Base-by-base conservation (phyloP, 2,113 vertebrate genomes). In the Proterorhinus semilunaris region DNA sequence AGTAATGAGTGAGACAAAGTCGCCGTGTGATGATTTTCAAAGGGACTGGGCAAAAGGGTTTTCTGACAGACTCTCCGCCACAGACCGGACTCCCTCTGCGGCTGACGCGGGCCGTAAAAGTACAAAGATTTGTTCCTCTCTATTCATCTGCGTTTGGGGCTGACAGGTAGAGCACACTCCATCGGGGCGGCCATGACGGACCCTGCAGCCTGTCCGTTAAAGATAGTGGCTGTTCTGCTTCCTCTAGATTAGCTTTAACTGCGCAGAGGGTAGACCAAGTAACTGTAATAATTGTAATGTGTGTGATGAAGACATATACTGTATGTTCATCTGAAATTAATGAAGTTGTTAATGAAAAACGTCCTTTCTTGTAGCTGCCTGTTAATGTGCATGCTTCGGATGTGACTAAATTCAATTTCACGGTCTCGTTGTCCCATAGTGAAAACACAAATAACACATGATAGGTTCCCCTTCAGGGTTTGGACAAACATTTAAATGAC, bases 111-210 rank as follows among this genome's bases (percentile, higher is more conserved):
- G 15, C 42, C 44, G 44, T 45, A n/a, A 8, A 9, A 9, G 12
- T 4, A n/a, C 7, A 44, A 44, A 43, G 58, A 44, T 61, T 61
- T 42, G 36, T 43, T 61, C 15, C 8, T 11, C 36, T 61, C 42
- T 61, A 45, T 61, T 61, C 58, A 61, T 61, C 58, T 61, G 43
- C 44, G 58, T 45, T 45, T 44, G 13, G 17, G 13, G 36, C 58
- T 61, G 58, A 61, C 58, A 61, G 58, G 36, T n/a, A 61, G 13
- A 45, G 15, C 58, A 6, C 11, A 42, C 10, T 13, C 7, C 13
- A 44, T 45, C 7, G 8, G 17, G 42, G 15, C 58, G n/a, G 43
- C 58, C 15, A 16, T 16, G 42, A 45, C 10, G 42, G 7, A 45
- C 36, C 36, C 13, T n/a, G 8, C 42, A 42, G n/a, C 42, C 42